Percentiles rank a stretch among this genome's conserved stretches.
Evolutionary conservation across 2,888 invertebrate species (phyloP).

Genomic region (Dryocosmus kuriphilus): DNA sequence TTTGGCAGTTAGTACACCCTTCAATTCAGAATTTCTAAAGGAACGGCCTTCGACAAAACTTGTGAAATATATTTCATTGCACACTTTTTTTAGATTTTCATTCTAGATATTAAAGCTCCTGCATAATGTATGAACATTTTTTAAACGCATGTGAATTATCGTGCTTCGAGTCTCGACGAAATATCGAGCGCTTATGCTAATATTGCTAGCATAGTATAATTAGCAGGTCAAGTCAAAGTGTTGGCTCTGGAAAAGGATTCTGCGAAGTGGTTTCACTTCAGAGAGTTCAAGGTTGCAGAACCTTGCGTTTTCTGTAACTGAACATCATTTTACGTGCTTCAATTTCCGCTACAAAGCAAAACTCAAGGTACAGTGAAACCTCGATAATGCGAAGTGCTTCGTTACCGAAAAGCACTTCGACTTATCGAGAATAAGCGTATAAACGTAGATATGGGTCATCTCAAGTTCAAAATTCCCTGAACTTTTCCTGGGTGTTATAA

Average conservation of each 20-base stretch:
- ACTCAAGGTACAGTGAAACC: no score
- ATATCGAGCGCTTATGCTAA: conserved; percentile 26
- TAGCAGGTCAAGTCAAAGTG: conserved; percentile 28
- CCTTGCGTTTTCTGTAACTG: background rate
- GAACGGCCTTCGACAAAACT: background rate
- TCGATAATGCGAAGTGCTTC: no score
- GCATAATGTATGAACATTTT: conserved; percentile 19
- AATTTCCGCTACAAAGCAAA: no score
- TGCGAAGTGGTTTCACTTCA: background rate
- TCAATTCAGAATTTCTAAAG: background rate
- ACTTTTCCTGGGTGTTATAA: no score
- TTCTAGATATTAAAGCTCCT: background rate
- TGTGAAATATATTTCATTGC: background rate
- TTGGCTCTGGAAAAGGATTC: conserved; percentile 14
- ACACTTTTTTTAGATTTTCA: background rate
- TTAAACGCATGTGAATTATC: conserved; percentile 22
- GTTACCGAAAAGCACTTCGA: no score
- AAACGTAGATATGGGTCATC: no score
- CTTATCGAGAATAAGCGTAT: no score
- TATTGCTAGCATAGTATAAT: conserved; percentile 5
- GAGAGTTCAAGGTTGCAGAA: conserved; percentile 10
- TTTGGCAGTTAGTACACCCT: no score
- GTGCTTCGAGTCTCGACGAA: background rate
- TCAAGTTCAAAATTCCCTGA: no score
- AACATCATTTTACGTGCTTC: background rate